phyloP scores from a whole-genome alignment of 2,797 vertebrate genomes.

The Peromyscus attwateri region DNA sequence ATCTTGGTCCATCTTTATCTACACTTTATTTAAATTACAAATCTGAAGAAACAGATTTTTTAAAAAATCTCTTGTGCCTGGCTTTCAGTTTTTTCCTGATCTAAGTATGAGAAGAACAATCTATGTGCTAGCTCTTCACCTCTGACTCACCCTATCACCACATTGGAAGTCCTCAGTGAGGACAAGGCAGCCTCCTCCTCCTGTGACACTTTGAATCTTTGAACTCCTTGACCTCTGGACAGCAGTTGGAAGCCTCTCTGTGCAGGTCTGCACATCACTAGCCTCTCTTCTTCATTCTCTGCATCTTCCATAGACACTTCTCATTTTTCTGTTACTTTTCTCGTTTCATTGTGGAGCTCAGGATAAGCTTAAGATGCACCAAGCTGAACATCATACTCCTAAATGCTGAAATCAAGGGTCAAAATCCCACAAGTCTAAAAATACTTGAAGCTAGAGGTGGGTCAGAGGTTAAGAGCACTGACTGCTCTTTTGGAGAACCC shows the following conservation, averaged over 20 bases:
- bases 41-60: background rate
- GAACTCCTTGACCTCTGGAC: background rate
- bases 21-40: slow-evolving; percentile 6
- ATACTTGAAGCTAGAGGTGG: background rate
- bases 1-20: background rate
- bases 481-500: background rate
- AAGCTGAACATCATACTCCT: background rate
- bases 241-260: background rate
- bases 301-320: background rate
- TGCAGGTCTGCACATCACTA: background rate
- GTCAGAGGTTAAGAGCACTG: too few species aligned
- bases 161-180: background rate
- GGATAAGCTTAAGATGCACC: background rate
- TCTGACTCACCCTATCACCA: background rate
- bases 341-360: background rate
- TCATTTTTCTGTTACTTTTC: background rate
- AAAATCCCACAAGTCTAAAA: background rate
- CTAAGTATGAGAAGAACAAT: background rate
- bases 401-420: background rate
- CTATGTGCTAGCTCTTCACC: background rate
- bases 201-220: background rate
- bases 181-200: background rate
- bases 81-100: background rate
- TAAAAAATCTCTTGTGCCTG: background rate
- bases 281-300: background rate